These are phyloP conservation scores for Pseudachorutes palmiensis DNA, from an alignment of 1,140 invertebrate species.

Conservation along the genomic window DNA sequence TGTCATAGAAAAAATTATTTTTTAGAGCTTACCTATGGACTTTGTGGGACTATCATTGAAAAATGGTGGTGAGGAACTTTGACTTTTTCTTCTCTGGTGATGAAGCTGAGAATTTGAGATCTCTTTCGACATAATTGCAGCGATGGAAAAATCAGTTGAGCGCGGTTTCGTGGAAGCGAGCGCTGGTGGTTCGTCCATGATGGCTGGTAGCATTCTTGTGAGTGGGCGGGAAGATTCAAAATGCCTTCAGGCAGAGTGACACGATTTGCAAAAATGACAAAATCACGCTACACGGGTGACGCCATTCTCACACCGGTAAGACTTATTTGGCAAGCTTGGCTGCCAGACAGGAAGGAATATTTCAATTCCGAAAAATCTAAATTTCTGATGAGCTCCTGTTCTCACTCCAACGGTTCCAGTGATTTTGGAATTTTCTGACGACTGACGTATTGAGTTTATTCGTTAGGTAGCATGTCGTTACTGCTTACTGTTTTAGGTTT, in stretches of 20 bases:
- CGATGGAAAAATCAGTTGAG: conserved; percentile 83
- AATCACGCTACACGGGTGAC: too few species aligned
- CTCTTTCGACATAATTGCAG: conserved; percentile 72
- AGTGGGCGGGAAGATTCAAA: too few species aligned
- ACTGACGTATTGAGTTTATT: too few species aligned
- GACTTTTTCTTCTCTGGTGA: conserved; percentile 12
- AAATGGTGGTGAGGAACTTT: conserved; percentile 35
- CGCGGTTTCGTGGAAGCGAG: conserved; percentile 37
- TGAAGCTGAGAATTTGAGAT: conserved; percentile 27
- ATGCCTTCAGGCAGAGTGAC: too few species aligned
- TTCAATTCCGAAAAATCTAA: too few species aligned
- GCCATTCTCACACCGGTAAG: background rate
- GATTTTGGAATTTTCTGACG: too few species aligned
- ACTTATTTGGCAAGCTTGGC: background rate
- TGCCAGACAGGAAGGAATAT: too few species aligned
- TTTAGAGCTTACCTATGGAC: conserved; percentile 27
- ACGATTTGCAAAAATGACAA: too few species aligned
- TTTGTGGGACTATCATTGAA: conserved; percentile 33
- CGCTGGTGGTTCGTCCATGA: conserved; percentile 39
- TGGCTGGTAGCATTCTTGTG: conserved; percentile 39
- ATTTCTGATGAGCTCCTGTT: too few species aligned
- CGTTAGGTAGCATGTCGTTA: too few species aligned
- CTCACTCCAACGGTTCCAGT: too few species aligned
- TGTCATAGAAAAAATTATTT: background rate
- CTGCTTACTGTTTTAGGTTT: background rate